Conservation (phyloP, 2,888 invertebrate genomes). For the Piscicola geometra region DNA sequence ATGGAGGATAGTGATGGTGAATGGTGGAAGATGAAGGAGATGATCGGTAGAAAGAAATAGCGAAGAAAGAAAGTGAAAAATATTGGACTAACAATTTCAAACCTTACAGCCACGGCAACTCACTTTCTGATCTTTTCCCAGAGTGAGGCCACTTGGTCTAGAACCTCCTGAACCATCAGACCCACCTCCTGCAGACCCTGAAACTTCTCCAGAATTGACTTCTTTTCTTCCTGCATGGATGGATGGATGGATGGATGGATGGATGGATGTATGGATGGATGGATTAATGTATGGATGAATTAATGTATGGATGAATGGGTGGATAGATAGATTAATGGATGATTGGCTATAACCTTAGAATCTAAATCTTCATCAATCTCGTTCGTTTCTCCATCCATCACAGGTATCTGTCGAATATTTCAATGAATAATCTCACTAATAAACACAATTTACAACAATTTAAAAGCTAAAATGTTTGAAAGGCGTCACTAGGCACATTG, state of each 20-base stretch:
- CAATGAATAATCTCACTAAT: neutral
- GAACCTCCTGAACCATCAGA: constrained; percentile 88
- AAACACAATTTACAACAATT: constrained; percentile 3
- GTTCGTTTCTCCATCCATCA: constrained; percentile 65
- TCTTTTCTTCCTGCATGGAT: constrained; percentile 74
- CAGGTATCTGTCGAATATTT: too few species aligned
- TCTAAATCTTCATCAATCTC: constrained; percentile 74
- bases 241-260: neutral
- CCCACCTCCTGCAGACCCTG: constrained; percentile 96
- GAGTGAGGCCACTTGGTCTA: constrained; percentile 84
- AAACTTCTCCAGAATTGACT: constrained; percentile 83
- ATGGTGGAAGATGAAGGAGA: constrained; percentile 4
- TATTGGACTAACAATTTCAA: too few species aligned
- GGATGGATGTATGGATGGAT: neutral
- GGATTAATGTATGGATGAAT: neutral
- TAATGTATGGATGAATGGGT: neutral
- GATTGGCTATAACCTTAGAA: neutral
- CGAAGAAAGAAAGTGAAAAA: neutral
- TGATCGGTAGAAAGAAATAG: neutral
- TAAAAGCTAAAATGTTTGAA: neutral
- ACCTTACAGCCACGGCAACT: constrained; percentile 51
- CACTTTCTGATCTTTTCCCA: constrained; percentile 92
- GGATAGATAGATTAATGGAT: neutral
- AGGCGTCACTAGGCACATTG: neutral
- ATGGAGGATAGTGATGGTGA: neutral